phyloP scores from a whole-genome alignment of 2,888 invertebrate genomes.

The Linyphia triangularis region DNA sequence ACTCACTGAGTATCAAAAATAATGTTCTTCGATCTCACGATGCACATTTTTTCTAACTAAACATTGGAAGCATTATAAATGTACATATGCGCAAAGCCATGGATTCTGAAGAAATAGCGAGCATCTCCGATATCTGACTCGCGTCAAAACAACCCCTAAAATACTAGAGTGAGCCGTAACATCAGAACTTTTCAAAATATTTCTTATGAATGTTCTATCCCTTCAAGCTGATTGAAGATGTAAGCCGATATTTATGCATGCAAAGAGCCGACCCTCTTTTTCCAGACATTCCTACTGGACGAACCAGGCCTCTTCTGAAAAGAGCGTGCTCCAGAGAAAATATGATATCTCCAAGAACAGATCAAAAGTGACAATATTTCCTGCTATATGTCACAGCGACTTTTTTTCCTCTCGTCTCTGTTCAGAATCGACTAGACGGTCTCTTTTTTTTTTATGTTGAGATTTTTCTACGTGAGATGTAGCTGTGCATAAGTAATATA shows the following conservation, averaged over 20 bases:
- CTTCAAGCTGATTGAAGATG: background rate
- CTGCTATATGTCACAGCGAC: background rate
- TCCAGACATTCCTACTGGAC: background rate
- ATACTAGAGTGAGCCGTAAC: background rate
- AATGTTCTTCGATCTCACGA: background rate
- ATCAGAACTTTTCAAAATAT: background rate
- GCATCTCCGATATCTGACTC: background rate
- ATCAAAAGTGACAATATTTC: background rate
- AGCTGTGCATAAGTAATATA: background rate
- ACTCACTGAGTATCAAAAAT: background rate
- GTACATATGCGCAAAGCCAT: background rate
- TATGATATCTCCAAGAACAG: background rate
- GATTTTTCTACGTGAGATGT: background rate
- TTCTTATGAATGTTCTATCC: background rate
- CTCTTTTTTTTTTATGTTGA: background rate
- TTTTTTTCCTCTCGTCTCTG: background rate
- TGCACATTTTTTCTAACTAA: background rate
- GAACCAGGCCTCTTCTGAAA: background rate
- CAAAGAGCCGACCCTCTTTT: background rate
- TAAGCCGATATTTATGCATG: conserved; percentile 3
- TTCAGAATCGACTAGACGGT: background rate
- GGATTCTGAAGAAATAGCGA: background rate
- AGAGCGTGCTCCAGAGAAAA: background rate
- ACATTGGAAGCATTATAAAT: background rate
- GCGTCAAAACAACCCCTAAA: background rate